phyloP scores from a whole-genome alignment of 2,113 vertebrate genomes.

The Tachysurus vachellii region DNA sequence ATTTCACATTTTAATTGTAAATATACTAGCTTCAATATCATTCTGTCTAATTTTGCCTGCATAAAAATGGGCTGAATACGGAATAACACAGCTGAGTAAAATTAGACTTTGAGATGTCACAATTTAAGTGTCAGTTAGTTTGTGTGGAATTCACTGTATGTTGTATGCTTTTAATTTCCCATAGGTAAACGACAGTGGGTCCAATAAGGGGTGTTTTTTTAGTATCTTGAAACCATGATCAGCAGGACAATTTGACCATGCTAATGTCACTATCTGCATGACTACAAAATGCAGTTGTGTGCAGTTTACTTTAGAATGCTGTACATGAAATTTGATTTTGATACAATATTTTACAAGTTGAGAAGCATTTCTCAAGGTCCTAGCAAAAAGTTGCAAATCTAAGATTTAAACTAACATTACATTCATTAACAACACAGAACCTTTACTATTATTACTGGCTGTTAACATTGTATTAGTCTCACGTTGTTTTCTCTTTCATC shows the following conservation, averaged over 20 bases:
- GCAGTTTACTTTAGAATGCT: neutral
- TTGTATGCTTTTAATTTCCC: neutral
- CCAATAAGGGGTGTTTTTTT: neutral
- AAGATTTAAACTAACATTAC: neutral
- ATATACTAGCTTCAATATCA: neutral
- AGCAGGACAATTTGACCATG: neutral
- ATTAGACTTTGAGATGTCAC: neutral
- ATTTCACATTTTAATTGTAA: neutral
- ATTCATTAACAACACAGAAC: neutral
- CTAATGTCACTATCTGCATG: neutral
- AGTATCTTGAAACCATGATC: neutral
- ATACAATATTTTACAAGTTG: neutral
- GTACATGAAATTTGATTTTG: too few relatives aligned
- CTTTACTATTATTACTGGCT: neutral
- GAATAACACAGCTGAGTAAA: neutral
- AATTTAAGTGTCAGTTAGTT: neutral
- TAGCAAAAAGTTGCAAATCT: neutral
- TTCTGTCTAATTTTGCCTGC: neutral
- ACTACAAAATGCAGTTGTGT: neutral
- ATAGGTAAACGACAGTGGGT: neutral
- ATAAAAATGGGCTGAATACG: too few relatives aligned
- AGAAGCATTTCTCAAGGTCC: neutral
- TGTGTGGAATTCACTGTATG: neutral
- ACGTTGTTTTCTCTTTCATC: constrained; percentile 29
- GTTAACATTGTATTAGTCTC: neutral